Conservation (phyloP, 2,113 vertebrate species). For the Morone saxatilis region DNA sequence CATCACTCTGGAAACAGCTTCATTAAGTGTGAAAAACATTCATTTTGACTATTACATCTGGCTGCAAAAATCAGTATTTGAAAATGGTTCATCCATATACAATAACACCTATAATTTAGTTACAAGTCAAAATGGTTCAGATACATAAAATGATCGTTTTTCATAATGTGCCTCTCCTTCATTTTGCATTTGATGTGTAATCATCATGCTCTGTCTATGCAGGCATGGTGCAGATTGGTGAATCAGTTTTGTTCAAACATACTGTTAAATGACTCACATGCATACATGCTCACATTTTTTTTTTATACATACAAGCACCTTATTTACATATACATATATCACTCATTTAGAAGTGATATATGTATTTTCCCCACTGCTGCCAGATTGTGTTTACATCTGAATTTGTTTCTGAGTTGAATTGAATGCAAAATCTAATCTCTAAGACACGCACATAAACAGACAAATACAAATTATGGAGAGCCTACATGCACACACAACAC, state of each 20-base stretch:
- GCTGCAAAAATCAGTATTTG: slow-evolving; percentile 25
- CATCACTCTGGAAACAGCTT: slow-evolving; percentile 40
- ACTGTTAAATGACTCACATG: slow-evolving; percentile 28
- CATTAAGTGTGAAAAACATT: slow-evolving; percentile 43
- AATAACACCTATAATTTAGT: slow-evolving; percentile 47
- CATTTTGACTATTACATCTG: slow-evolving; percentile 26
- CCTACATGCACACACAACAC: slow-evolving; percentile 76
- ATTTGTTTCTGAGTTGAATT: slow-evolving; percentile 61
- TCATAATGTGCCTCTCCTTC: not conserved
- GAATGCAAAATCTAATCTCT: slow-evolving; percentile 72
- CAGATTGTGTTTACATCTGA: slow-evolving; percentile 62
- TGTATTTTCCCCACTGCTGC: slow-evolving; percentile 42
- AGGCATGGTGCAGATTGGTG: slow-evolving; percentile 6
- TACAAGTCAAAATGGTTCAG: slow-evolving; percentile 25
- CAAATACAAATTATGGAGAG: slow-evolving; percentile 72
- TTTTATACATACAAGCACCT: slow-evolving; percentile 6
- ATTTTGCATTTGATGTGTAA: slow-evolving; percentile 17
- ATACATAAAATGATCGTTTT: slow-evolving; percentile 27
- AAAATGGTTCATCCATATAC: slow-evolving; percentile 28
- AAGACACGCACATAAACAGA: slow-evolving; percentile 64
- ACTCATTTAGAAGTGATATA: slow-evolving; percentile 38
- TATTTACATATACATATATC: slow-evolving; percentile 36
- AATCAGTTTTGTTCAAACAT: slow-evolving; percentile 22
- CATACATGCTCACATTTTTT: slow-evolving; percentile 2
- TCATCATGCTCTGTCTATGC: slow-evolving; percentile 18